phyloP scores from a whole-genome alignment of 2,888 invertebrate species.

The Latrodectus hesperus region DNA sequence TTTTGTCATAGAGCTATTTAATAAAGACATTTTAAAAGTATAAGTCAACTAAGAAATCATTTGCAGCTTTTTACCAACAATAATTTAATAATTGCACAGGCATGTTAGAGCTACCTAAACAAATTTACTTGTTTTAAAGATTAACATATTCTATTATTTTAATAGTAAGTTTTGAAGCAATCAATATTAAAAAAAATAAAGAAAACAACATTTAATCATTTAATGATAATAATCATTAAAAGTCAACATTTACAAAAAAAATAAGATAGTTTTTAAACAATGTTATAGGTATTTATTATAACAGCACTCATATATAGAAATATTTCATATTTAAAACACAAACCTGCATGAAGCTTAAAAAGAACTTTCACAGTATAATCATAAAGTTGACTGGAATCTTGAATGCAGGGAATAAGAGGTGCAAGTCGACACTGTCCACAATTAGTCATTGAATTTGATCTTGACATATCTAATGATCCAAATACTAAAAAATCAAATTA shows the following conservation, averaged over 20 bases:
- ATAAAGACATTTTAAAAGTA: too few relatives aligned
- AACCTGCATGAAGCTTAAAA: conserved; percentile 90
- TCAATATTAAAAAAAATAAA: conserved; percentile 3
- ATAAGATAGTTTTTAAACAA: neutral
- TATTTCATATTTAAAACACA: conserved; percentile 71
- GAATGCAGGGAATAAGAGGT: conserved; percentile 94
- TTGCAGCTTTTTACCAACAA: too few relatives aligned
- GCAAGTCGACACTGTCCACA: conserved; percentile 97
- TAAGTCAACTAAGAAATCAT: too few relatives aligned
- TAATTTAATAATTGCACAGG: too few relatives aligned
- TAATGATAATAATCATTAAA: conserved; percentile 21
- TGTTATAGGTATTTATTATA: neutral
- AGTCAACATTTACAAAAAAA: neutral
- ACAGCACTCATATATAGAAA: neutral
- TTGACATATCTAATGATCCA: conserved; percentile 92
- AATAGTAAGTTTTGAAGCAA: neutral
- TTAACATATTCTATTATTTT: too few relatives aligned
- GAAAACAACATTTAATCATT: neutral
- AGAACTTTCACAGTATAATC: conserved; percentile 97
- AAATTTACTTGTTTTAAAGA: too few relatives aligned
- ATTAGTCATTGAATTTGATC: conserved; percentile 97
- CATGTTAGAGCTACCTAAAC: too few relatives aligned
- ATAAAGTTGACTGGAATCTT: conserved; percentile 96
- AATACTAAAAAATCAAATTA: conserved; percentile 82
- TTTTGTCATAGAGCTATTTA: too few relatives aligned